These are phyloP conservation scores for Cistogaster globosa DNA, from an alignment of 2,888 invertebrate species.

Conservation along the genomic window DNA sequence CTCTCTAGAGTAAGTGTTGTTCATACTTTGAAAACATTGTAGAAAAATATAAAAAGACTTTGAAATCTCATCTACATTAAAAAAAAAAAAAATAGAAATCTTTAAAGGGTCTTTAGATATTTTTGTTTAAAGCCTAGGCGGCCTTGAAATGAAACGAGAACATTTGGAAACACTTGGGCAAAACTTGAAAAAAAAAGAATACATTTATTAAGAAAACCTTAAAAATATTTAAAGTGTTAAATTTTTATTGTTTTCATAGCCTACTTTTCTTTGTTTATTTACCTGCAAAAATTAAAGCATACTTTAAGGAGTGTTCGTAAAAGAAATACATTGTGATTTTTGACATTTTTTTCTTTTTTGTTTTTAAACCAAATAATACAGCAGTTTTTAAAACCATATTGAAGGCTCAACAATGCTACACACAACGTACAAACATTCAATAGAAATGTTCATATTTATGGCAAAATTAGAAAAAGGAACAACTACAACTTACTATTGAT, in stretches of 20 bases:
- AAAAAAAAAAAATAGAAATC: slow-evolving; percentile 34
- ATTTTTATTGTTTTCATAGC: slow-evolving; percentile 15
- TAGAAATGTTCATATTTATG: neutral
- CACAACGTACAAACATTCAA: neutral
- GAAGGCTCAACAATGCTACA: slow-evolving; percentile 49
- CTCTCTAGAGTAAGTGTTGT: neutral
- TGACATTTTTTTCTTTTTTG: neutral
- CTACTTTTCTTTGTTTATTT: slow-evolving; percentile 24
- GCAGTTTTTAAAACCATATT: slow-evolving; percentile 25
- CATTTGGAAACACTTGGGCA: neutral
- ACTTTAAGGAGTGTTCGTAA: neutral
- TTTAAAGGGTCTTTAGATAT: slow-evolving; percentile 47
- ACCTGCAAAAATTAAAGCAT: slow-evolving; percentile 14
- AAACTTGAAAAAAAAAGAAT: neutral
- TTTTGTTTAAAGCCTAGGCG: too few relatives aligned
- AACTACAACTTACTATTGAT: slow-evolving; percentile 64
- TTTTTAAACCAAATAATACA: neutral
- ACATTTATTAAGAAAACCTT: neutral
- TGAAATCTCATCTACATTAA: neutral
- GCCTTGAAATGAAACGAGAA: slow-evolving; percentile 38
- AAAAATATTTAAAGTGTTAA: neutral
- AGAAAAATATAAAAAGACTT: slow-evolving; percentile 1
- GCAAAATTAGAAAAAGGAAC: slow-evolving; percentile 16
- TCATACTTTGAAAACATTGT: too few relatives aligned
- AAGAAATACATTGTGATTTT: neutral